Evolutionary conservation across 2,888 invertebrate genomes (phyloP), one percentile per base, ranked within the genome.

Genomic region (Calameuta filiformis): DNA sequence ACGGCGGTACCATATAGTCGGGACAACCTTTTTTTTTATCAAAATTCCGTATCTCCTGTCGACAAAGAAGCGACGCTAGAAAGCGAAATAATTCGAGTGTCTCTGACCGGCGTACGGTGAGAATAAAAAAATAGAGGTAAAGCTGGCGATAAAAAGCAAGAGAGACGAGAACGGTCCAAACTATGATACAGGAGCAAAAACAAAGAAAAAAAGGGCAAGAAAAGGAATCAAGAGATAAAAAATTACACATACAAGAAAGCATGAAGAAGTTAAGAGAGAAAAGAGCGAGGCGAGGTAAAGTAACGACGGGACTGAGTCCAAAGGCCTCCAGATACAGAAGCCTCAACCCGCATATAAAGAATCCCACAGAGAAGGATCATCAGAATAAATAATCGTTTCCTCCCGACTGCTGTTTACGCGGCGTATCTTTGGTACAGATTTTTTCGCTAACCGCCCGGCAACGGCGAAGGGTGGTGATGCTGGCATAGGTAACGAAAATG

Each of bases 381-480:
- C 75, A 75, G 81, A 78, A 78, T 81, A 81, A 84, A 81, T 82
- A 83, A 85, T 83, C 82, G 78, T 79, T 82, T 81, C 81, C 83
- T 78, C 80, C 78, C 79, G 78, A 80, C 81, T 77, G 40, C 56
- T 56, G 56, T 56, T 56, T 56, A 56, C 56, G 56, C 56, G 56
- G 56, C 56, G 69, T 56, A 77, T 73, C 78, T 77, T 34, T 75
- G 78, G 75, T 33, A 75, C 11, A 68, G 79, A 80, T 81, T 81
- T 82, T 78, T 82, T 83, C 77, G 75, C 76, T 76, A 75, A 68
- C 75, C 31, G 73, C 75, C n/a, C 33, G 69, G n/a, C 30, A 35
- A 23, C 40, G 73, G 56, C n/a, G 34, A 56, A 35, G 35, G 75
- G 75, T 71, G 23, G 76, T 68, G 75, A 35, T 33, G 34, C 71